These are phyloP conservation scores for Odontocolon sp. DNA, from an alignment of 2,888 invertebrate genomes.

Conservation along the genomic window DNA sequence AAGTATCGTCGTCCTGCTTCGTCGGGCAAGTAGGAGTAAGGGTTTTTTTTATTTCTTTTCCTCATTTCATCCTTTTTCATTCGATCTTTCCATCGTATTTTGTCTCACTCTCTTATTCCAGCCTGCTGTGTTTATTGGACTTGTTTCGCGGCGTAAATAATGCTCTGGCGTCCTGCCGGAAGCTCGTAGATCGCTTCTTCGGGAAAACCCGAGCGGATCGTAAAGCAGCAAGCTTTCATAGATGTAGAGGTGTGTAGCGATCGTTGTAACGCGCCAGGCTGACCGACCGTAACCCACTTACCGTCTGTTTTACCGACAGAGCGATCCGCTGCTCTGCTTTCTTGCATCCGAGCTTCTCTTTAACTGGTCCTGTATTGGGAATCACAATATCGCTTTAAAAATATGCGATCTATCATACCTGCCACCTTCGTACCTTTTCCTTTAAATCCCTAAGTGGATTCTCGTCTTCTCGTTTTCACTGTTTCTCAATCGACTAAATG, in stretches of 20 bases:
- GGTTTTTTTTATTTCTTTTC: conserved; percentile 18
- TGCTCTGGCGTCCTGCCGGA: conserved; percentile 68
- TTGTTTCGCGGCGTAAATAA: conserved; percentile 75
- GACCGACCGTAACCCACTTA: conserved; percentile 66
- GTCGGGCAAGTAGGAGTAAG: conserved; percentile 49
- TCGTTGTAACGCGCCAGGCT: conserved; percentile 40
- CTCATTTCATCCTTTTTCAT: conserved; percentile 1
- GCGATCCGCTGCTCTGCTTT: conserved; percentile 19
- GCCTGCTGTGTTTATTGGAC: conserved; percentile 71
- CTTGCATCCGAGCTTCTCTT: conserved; percentile 16
- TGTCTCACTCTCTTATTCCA: conserved; percentile 43
- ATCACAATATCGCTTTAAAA: conserved; percentile 35
- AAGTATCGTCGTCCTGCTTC: conserved; percentile 62
- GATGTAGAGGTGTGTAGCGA: conserved; percentile 27
- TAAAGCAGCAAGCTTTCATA: conserved; percentile 66
- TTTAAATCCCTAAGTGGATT: conserved; percentile 41
- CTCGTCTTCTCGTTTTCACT: neutral
- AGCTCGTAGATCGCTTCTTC: conserved; percentile 69
- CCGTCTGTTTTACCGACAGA: conserved; percentile 8
- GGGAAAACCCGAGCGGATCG: conserved; percentile 66
- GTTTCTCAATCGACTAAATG: neutral
- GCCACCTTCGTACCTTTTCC: conserved; percentile 37
- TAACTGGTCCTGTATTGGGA: conserved; percentile 18
- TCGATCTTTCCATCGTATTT: conserved; percentile 20
- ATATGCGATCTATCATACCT: neutral